A percentile compares a stretch with the other conserved stretches of the same genome.
Conservation (phyloP, 2,113 vertebrate genomes). For the Pelecanoides urinatrix region DNA sequence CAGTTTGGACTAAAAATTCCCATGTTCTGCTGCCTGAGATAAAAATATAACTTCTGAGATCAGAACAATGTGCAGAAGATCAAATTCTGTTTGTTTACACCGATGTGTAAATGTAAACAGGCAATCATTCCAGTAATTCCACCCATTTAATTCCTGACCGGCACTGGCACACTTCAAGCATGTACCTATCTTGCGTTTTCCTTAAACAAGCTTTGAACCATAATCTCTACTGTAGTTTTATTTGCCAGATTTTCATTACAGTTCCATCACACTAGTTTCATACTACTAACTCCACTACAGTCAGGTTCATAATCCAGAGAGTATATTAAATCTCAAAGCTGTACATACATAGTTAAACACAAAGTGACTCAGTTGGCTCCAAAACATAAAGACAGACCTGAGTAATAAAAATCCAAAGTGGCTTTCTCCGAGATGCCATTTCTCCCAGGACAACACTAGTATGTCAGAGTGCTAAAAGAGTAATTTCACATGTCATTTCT, state of each 20-base stretch:
- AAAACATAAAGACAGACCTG: neutral
- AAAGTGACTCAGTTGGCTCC: neutral
- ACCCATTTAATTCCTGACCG: neutral
- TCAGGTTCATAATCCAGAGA: neutral
- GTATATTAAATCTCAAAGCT: neutral
- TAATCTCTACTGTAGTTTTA: neutral
- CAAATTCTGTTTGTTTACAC: neutral
- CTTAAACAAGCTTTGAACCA: neutral
- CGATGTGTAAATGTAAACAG: rapidly evolving
- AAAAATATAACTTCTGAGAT: rapidly evolving
- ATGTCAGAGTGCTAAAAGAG: neutral
- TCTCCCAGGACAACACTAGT: neutral
- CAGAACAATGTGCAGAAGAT: rapidly evolving
- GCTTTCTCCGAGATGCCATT: rapidly evolving
- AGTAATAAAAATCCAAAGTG: neutral
- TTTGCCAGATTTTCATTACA: rapidly evolving
- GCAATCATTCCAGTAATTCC: rapidly evolving
- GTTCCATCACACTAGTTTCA: neutral
- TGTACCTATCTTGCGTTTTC: neutral
- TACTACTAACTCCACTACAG: neutral
- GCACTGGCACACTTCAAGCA: neutral
- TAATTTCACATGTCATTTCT: neutral
- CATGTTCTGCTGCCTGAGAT: neutral
- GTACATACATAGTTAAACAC: neutral
- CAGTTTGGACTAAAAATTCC: neutral